These are phyloP conservation scores for Amblyopsis rosae DNA, from an alignment of 2,113 vertebrate species.

Conservation along the genomic window DNA sequence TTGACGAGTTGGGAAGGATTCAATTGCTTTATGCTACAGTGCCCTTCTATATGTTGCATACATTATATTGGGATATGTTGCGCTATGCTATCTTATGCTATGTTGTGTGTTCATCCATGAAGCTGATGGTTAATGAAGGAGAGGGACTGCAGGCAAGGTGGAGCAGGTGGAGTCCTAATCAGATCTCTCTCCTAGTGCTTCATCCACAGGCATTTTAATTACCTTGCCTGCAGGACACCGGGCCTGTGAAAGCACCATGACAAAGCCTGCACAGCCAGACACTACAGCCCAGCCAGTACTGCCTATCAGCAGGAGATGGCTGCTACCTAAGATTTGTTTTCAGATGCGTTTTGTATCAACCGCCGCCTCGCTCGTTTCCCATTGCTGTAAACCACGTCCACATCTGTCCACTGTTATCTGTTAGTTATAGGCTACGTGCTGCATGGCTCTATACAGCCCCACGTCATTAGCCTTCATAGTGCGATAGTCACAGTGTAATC, in stretches of 20 bases:
- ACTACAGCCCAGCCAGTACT: slow-evolving; percentile 16
- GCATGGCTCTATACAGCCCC: slow-evolving; percentile 21
- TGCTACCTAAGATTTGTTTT: slow-evolving; percentile 26
- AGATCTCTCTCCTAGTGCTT: slow-evolving; percentile 41
- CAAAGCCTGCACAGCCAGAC: slow-evolving; percentile 33
- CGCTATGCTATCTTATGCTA: background rate
- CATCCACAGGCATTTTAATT: slow-evolving; percentile 64
- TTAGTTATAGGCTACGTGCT: slow-evolving; percentile 2
- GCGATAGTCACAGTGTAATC: slow-evolving; percentile 50
- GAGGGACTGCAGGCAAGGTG: background rate
- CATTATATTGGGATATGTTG: background rate
- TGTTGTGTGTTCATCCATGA: background rate
- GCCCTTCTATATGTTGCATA: background rate
- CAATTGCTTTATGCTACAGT: background rate
- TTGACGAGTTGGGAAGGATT: no score
- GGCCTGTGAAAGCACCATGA: slow-evolving; percentile 52
- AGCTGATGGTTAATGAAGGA: background rate
- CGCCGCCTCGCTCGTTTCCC: background rate
- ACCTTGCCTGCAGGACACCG: slow-evolving; percentile 44
- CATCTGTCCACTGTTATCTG: slow-evolving; percentile 31
- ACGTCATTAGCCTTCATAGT: slow-evolving; percentile 56
- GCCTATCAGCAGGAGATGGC: background rate
- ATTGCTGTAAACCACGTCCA: slow-evolving; percentile 37
- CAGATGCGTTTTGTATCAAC: slow-evolving; percentile 44
- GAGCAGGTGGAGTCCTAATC: slow-evolving; percentile 35